These are phyloP conservation scores for Pipistrellus nathusii DNA, from an alignment of 2,797 vertebrate species.

Conservation along the genomic window DNA sequence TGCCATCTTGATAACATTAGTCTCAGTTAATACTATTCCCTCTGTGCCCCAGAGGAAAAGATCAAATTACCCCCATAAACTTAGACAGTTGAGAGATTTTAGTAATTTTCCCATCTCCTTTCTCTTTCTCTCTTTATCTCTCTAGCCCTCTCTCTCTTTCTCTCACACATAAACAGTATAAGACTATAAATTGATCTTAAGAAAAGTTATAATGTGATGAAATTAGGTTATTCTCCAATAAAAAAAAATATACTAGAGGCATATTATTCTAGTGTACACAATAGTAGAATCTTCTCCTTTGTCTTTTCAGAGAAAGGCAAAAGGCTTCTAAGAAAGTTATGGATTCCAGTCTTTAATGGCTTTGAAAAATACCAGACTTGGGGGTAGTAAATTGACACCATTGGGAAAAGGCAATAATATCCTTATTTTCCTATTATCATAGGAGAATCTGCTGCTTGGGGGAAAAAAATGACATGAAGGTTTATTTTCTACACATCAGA, in stretches of 20 bases:
- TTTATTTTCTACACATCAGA: slow-evolving; percentile 71
- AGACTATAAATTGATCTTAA: slow-evolving; percentile 47
- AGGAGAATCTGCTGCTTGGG: slow-evolving; percentile 60
- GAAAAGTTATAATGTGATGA: slow-evolving; percentile 40
- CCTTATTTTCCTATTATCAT: slow-evolving; percentile 75
- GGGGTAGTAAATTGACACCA: slow-evolving; percentile 60
- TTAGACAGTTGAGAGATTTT: slow-evolving; percentile 50
- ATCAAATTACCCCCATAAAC: slow-evolving; percentile 71
- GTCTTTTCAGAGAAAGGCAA: slow-evolving; percentile 23
- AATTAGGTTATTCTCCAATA: slow-evolving; percentile 56
- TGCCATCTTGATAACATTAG: slow-evolving; percentile 59
- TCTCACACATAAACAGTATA: slow-evolving; percentile 31
- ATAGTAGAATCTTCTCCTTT: slow-evolving; percentile 51
- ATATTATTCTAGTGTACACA: slow-evolving; percentile 12
- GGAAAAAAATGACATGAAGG: slow-evolving; percentile 65
- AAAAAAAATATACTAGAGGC: slow-evolving; percentile 53
- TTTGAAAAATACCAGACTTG: slow-evolving; percentile 67
- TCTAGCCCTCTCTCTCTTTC: background rate
- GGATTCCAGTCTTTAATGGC: slow-evolving; percentile 55
- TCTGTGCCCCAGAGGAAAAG: slow-evolving; percentile 67
- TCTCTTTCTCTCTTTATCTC: background rate
- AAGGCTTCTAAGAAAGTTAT: slow-evolving; percentile 49
- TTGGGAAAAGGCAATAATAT: slow-evolving; percentile 74
- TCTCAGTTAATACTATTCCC: slow-evolving; percentile 73
- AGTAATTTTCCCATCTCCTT: background rate